phyloP scores from a whole-genome alignment of 2,113 vertebrate genomes.

The Gorsachius goisagi region DNA sequence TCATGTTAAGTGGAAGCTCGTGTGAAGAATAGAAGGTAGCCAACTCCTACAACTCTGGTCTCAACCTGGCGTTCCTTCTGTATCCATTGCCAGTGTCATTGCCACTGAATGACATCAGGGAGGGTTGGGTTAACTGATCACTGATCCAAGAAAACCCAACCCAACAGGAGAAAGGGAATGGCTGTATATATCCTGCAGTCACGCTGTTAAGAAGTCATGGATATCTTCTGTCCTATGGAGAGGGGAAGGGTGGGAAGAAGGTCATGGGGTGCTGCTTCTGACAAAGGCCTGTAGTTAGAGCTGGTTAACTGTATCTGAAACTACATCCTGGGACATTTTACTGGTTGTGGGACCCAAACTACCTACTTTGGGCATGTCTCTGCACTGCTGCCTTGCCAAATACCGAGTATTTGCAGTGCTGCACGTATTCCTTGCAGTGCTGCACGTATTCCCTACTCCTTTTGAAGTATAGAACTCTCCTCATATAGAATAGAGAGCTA shows the following conservation, averaged over 20 bases:
- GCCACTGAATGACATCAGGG: accelerated
- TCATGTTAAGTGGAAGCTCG: background rate
- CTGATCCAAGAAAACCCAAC: background rate
- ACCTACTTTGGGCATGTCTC: background rate
- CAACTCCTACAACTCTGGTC: background rate
- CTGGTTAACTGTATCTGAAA: background rate
- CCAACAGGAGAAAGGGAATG: background rate
- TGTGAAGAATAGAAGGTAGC: background rate
- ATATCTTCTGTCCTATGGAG: background rate
- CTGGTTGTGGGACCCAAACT: background rate
- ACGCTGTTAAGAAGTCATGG: background rate
- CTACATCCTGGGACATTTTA: background rate
- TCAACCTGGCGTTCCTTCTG: background rate
- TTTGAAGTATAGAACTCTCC: background rate
- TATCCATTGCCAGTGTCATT: background rate
- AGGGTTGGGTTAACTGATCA: background rate
- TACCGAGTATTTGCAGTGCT: background rate
- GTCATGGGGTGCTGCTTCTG: accelerated
- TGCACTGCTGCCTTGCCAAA: background rate
- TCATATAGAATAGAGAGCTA: background rate
- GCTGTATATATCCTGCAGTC: background rate
- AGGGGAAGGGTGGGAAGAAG: background rate
- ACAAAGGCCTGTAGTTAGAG: background rate
- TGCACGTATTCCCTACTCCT: background rate
- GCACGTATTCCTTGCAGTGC: background rate